Percentiles rank a stretch among this genome's conserved stretches.
phyloP scores from a whole-genome alignment of 2,797 vertebrate species.

The Pteropus rufus region DNA sequence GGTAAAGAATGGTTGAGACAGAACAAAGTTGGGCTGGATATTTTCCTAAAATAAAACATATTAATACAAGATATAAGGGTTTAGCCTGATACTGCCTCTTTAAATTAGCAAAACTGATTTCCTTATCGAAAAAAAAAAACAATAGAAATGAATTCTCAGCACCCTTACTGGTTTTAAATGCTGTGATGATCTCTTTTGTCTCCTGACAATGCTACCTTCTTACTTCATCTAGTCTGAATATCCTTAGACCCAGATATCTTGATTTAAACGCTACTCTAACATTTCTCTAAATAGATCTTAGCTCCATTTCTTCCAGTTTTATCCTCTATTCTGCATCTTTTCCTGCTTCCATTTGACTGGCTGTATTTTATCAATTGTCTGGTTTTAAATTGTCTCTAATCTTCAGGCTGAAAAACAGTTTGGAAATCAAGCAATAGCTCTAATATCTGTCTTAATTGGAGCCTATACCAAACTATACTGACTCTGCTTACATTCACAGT shows the following conservation, averaged over 20 bases:
- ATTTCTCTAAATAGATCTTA: background rate
- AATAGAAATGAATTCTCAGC: background rate
- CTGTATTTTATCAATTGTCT: background rate
- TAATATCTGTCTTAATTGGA: background rate
- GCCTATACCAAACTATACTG: background rate
- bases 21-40: background rate
- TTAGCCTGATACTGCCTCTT: background rate
- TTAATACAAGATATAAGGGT: background rate
- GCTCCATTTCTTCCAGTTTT: background rate
- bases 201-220: background rate
- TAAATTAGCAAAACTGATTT: background rate
- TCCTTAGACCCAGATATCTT: background rate
- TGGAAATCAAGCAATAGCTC: background rate
- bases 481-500: background rate
- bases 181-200: background rate
- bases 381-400: background rate
- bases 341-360: background rate
- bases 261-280: background rate
- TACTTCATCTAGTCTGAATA: background rate
- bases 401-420: background rate
- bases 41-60: background rate
- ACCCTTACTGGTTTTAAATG: background rate
- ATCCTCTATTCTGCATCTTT: background rate
- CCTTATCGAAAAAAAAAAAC: background rate
- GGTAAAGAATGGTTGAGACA: background rate